These are phyloP conservation scores for Rhynchomys soricoides DNA, from an alignment of 2,113 vertebrate species.

Conservation along the genomic window DNA sequence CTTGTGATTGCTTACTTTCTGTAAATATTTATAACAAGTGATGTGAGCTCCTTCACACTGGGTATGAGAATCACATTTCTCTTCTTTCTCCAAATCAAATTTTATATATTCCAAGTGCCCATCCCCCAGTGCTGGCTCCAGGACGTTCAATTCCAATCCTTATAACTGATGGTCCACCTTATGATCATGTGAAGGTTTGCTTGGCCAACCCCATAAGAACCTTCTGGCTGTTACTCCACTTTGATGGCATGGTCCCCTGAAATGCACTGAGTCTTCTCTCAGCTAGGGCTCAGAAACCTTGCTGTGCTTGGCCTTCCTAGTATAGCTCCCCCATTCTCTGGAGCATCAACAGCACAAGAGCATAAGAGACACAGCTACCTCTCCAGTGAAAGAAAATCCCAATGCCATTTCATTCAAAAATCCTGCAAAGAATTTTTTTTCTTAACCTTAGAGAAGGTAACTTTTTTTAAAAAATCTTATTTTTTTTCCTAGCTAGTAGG, in stretches of 20 bases:
- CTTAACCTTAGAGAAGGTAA: not conserved
- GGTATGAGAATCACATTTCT: constrained; percentile 61
- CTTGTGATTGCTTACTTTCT: constrained; percentile 38
- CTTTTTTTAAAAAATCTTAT: not conserved
- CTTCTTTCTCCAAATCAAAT: constrained; percentile 69
- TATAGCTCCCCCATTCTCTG: not conserved
- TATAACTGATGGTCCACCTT: not conserved
- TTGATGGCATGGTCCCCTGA: not conserved
- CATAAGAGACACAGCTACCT: not conserved
- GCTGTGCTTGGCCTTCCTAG: not conserved
- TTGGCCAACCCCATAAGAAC: not conserved
- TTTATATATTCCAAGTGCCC: not conserved
- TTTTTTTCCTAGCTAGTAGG: not conserved
- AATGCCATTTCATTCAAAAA: not conserved
- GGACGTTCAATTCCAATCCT: not conserved
- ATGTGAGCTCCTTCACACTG: not conserved
- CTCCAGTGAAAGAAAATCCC: not conserved
- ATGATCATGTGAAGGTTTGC: not conserved
- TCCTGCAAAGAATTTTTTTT: not conserved
- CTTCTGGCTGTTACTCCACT: not conserved
- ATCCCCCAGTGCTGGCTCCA: not conserved
- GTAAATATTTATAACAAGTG: constrained; percentile 59
- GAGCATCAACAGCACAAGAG: not conserved
- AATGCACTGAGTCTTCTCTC: not conserved
- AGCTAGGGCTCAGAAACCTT: not conserved